Evolutionary conservation across 2,888 invertebrate genomes (phyloP).

Genomic region (Abscondita cerata): DNA sequence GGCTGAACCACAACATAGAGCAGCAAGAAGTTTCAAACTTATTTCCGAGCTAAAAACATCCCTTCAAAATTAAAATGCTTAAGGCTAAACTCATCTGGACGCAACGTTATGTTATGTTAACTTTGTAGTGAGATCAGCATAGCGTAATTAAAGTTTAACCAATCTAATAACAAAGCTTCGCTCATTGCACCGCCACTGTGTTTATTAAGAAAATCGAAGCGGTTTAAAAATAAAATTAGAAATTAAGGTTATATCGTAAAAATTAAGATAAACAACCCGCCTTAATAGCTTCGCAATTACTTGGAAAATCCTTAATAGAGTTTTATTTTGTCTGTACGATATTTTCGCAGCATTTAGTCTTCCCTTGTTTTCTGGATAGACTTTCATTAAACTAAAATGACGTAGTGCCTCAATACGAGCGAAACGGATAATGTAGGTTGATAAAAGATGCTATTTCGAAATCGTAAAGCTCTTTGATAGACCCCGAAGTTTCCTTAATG

Average conservation of each 20-base stretch:
- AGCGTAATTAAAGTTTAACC: conserved; percentile 38
- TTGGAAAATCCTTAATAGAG: conserved; percentile 27
- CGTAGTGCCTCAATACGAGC: conserved; percentile 28
- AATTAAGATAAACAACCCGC: conserved; percentile 32
- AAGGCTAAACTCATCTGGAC: conserved; percentile 33
- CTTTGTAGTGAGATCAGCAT: conserved; percentile 33
- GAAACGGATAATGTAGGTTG: conserved; percentile 31
- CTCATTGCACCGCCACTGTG: conserved; percentile 20
- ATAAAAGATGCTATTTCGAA: conserved; percentile 27
- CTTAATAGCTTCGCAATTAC: conserved; percentile 36
- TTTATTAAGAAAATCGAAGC: conserved; percentile 22
- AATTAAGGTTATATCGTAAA: conserved; percentile 24
- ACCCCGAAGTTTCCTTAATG: conserved; percentile 26
- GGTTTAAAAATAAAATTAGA: conserved; percentile 30
- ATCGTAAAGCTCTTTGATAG: conserved; percentile 27
- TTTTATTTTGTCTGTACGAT: conserved; percentile 19
- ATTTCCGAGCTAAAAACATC: conserved; percentile 30
- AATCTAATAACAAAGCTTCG: conserved; percentile 34
- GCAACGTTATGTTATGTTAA: conserved; percentile 34
- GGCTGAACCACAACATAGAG: conserved; percentile 28
- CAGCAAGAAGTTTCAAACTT: conserved; percentile 30
- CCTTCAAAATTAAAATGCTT: conserved; percentile 35
- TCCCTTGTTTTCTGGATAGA: conserved; percentile 24
- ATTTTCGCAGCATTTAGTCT: conserved; percentile 9
- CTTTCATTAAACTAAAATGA: conserved; percentile 37